These are phyloP conservation scores for Zosterops lateralis DNA, from an alignment of 2,113 vertebrate species.

Conservation along the genomic window DNA sequence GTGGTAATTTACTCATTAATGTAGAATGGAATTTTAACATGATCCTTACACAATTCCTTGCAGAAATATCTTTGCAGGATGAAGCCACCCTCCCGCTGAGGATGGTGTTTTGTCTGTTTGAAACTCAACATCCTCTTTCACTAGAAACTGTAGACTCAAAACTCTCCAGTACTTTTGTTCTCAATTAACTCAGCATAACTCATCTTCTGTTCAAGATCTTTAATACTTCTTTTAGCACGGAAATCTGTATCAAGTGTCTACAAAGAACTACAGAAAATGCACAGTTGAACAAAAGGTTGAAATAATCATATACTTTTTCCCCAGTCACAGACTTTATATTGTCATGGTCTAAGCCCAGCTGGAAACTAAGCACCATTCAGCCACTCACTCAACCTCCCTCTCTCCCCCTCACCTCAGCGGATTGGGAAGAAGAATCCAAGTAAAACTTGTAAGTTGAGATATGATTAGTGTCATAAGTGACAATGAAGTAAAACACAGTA, in stretches of 20 bases:
- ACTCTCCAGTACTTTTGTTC: background rate
- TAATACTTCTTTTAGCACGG: background rate
- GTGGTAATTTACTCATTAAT: background rate
- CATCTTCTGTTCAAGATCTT: background rate
- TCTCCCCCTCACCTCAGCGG: background rate
- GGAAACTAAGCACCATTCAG: background rate
- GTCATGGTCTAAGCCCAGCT: background rate
- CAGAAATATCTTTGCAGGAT: background rate
- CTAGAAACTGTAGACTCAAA: background rate
- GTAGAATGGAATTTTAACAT: background rate
- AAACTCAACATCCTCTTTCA: background rate
- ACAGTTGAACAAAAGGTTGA: background rate
- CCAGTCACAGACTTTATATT: background rate
- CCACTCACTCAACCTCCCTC: background rate
- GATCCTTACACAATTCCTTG: background rate
- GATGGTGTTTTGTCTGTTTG: background rate
- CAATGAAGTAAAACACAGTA: background rate
- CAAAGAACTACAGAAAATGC: background rate
- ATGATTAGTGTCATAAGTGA: background rate
- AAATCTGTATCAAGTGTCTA: background rate
- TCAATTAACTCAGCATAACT: conserved; percentile 10
- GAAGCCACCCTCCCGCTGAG: background rate
- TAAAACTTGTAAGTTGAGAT: background rate
- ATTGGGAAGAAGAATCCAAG: background rate
- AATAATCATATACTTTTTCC: background rate